Evolutionary conservation across 2,113 vertebrate genomes (phyloP).

Genomic region (Brachyhypopomus occidentalis): DNA sequence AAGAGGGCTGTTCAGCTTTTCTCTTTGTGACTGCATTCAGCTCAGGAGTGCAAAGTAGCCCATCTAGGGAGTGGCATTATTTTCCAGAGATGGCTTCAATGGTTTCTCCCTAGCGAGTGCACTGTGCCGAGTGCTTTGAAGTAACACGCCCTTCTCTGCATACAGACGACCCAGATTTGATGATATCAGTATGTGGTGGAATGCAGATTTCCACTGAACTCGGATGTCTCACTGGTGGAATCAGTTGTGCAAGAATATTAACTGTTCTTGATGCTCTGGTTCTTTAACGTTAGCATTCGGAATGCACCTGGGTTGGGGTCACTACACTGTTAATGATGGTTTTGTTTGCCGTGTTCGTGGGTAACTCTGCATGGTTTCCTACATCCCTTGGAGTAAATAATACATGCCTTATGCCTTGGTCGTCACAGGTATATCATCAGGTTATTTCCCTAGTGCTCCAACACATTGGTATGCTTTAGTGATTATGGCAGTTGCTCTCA

Average conservation of each 20-base stretch:
- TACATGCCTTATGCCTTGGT: background rate
- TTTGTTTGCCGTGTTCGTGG: constrained; percentile 8
- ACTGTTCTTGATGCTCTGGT: background rate
- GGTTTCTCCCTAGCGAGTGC: constrained; percentile 33
- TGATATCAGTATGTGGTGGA: constrained; percentile 36
- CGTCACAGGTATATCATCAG: background rate
- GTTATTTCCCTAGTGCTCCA: background rate
- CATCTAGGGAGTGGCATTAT: constrained; percentile 48
- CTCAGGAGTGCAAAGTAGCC: constrained; percentile 48
- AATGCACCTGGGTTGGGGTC: constrained; percentile 12
- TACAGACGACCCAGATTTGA: constrained; percentile 50
- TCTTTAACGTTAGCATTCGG: constrained; percentile 9
- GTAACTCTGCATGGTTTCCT: background rate
- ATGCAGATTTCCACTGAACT: constrained; percentile 31
- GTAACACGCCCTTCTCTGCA: constrained; percentile 33
- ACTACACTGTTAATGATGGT: background rate
- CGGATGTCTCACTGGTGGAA: constrained; percentile 32
- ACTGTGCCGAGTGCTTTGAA: constrained; percentile 36
- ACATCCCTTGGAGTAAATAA: too few species aligned
- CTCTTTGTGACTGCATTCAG: constrained; percentile 15
- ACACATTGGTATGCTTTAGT: background rate
- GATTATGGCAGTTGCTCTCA: background rate
- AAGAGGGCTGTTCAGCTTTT: constrained; percentile 23
- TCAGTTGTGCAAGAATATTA: constrained; percentile 26
- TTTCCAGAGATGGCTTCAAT: constrained; percentile 43